A percentile compares a stretch with the other conserved stretches of the same genome.
Evolutionary conservation across 2,888 invertebrate genomes (phyloP).

Genomic region (Ceriagrion tenellum): DNA sequence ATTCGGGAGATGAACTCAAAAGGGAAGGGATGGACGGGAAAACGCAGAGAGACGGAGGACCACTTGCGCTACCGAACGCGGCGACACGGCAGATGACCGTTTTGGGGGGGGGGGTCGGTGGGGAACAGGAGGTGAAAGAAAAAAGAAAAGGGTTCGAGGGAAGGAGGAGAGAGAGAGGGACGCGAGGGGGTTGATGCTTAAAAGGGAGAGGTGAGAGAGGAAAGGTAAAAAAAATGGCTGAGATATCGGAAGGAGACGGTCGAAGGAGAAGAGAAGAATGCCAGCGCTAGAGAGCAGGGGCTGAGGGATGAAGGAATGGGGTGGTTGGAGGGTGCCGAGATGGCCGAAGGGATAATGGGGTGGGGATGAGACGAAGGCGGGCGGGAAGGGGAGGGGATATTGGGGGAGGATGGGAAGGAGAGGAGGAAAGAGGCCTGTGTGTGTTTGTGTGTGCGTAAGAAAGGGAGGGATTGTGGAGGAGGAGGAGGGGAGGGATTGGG

Average conservation of each 20-base stretch:
- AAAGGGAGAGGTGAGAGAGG: too few relatives aligned
- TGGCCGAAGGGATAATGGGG: background rate
- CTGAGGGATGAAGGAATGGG: background rate
- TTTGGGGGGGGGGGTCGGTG: background rate
- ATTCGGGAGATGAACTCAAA: background rate
- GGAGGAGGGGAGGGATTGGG: background rate
- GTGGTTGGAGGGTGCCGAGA: background rate
- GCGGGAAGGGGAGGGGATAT: background rate
- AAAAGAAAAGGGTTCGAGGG: background rate
- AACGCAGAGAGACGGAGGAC: background rate
- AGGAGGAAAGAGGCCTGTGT: too few relatives aligned
- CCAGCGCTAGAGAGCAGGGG: background rate
- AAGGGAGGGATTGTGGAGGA: background rate
- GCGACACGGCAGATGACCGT: background rate
- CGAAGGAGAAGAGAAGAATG: background rate
- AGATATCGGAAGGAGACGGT: background rate
- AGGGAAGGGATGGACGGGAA: background rate
- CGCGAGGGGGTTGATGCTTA: background rate
- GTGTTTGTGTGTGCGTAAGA: background rate
- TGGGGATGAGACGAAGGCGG: background rate
- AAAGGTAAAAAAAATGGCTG: background rate
- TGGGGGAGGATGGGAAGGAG: background rate
- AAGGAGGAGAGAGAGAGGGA: background rate
- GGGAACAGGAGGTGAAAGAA: background rate
- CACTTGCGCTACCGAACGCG: conserved; percentile 9